Base-by-base conservation (phyloP, 2,797 vertebrate species). In the Macropodus opercularis region DNA sequence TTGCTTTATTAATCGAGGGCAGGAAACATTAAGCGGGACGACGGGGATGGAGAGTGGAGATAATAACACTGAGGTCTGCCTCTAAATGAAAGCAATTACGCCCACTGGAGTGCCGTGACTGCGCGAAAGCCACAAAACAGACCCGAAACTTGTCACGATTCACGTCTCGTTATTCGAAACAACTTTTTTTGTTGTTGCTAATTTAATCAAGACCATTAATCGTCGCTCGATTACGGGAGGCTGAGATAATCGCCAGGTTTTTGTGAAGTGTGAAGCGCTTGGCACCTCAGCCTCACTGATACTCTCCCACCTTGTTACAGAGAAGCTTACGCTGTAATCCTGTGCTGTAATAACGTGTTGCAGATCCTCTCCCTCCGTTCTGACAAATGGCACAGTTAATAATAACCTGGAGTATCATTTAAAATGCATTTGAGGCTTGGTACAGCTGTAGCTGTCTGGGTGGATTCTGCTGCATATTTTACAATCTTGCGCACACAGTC, bases 271-370 rank as follows among this genome's bases (percentile, higher is more conserved):
- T 67, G 39, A 48, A 72, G 41, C 69, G 68, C 61, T 76, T 69
- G 72, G 48, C 62, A 76, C 58, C 79, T 66, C 69, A 79, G 72
- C 85, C 68, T 62, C 61, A 47, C 60, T 62, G 62, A 51, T 43
- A 44, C 63, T 67, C 61, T 65, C 72, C 61, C 62, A 44, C 59
- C 71, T 75, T 65, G 55, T 84, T 75, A 66, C 74, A 81, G 80
- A 89, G 69, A 56, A 84, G 81, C 81, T 89, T 65, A 78, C n/a
- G 69, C 36, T 67, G 55, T 80, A 89, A 88, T 75, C 77, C 64
- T 57, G 24, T 52, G 66, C 56, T 62, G 26, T 70, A 40, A 65
- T 67, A 75, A 79, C 81, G 77, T 77, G 83, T 76, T 81, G 75
- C 74, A 74, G 77, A 68, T 65, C 50, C 56, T 44, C 51, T 52